Evolutionary conservation across 1,140 invertebrate species (phyloP).

Genomic region (Polypedilum pembai): DNA sequence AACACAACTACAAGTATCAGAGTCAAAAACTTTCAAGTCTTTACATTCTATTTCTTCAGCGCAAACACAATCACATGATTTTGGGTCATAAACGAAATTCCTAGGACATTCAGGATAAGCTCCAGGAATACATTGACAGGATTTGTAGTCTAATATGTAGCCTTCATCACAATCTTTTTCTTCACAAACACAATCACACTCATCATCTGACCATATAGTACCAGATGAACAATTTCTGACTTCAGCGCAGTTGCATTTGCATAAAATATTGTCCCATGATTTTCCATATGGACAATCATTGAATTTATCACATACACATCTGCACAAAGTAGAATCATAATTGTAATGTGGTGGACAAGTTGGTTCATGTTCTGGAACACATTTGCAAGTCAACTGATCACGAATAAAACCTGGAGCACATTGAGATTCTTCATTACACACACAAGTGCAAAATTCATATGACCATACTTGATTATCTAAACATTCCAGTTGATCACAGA

Average conservation of each 20-base stretch:
- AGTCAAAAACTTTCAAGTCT: not conserved
- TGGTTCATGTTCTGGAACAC: not conserved
- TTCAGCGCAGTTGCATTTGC: not conserved
- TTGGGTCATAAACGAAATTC: not conserved
- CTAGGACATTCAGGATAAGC: not conserved
- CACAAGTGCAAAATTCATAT: not conserved
- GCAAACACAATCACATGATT: not conserved
- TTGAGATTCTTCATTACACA: not conserved
- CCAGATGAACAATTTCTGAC: not conserved
- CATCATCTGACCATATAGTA: not conserved
- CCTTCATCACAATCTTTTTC: not conserved
- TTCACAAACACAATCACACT: not conserved
- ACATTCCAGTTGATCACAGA: not conserved
- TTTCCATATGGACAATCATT: not conserved
- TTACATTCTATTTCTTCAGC: not conserved
- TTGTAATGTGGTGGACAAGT: not conserved
- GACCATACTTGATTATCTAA: not conserved
- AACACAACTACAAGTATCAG: not conserved
- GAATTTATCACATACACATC: not conserved
- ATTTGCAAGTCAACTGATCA: not conserved
- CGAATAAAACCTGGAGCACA: not conserved
- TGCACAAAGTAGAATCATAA: not conserved
- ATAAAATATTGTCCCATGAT: not conserved
- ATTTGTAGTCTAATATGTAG: not conserved
- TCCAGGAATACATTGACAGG: not conserved